A percentile compares a stretch with the other conserved stretches of the same genome.
These are phyloP conservation scores for Pholis gunnellus DNA, from an alignment of 2,113 vertebrate genomes.

Conservation along the genomic window DNA sequence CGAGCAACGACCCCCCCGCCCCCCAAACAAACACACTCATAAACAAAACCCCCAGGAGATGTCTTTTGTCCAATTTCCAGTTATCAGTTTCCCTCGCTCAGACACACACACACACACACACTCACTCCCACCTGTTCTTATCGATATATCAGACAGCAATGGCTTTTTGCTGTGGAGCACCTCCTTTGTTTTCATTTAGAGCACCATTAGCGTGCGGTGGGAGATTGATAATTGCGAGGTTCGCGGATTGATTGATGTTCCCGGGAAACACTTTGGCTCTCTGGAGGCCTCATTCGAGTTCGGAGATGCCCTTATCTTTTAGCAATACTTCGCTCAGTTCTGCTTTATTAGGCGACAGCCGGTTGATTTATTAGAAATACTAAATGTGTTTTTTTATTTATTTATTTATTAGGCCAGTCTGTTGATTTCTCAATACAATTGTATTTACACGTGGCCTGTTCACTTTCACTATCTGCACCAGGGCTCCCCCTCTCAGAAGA, in stretches of 20 bases:
- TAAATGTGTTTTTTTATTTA: too few species aligned
- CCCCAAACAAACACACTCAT: slow-evolving; percentile 6
- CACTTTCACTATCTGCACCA: not conserved
- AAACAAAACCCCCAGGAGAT: slow-evolving; percentile 7
- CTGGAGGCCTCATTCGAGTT: slow-evolving; percentile 36
- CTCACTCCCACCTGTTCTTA: slow-evolving; percentile 38
- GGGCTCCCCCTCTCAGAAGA: not conserved
- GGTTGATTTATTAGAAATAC: too few species aligned
- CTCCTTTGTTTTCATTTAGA: slow-evolving; percentile 80
- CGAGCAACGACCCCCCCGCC: not conserved
- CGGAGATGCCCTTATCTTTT: slow-evolving; percentile 74
- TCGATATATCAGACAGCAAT: slow-evolving; percentile 63
- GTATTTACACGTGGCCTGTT: slow-evolving; percentile 41
- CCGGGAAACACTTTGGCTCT: slow-evolving; percentile 48
- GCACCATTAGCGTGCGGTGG: slow-evolving; percentile 57
- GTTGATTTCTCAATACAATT: slow-evolving; percentile 18
- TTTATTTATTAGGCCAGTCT: too few species aligned
- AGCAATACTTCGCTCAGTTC: slow-evolving; percentile 82
- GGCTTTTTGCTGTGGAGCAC: slow-evolving; percentile 49
- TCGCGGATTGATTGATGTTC: slow-evolving; percentile 67
- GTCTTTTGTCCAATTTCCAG: slow-evolving; percentile 44
- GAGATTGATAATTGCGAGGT: slow-evolving; percentile 66
- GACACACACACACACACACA: not conserved
- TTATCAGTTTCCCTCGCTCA: slow-evolving; percentile 44
- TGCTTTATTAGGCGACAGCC: slow-evolving; percentile 71